These are phyloP conservation scores for Alsophila aescularia DNA, from an alignment of 2,888 invertebrate genomes.

Conservation along the genomic window DNA sequence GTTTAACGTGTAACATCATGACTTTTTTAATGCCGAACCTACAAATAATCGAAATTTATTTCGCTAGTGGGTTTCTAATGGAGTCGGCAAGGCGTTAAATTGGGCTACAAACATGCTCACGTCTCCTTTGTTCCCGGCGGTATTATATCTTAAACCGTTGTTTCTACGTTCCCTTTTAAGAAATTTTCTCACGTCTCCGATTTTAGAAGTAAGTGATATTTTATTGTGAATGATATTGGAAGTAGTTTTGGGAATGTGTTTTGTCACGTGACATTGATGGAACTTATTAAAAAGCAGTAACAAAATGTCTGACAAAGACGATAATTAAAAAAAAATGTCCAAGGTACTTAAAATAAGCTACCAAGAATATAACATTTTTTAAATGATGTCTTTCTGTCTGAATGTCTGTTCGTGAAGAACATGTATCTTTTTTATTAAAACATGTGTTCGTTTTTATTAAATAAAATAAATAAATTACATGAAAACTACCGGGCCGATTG, in stretches of 20 bases:
- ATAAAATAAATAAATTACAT: no score
- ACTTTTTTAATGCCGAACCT: no score
- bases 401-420: no score
- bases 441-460: no score
- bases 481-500: no score
- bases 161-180: constrained; percentile 45
- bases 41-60: constrained; percentile 44
- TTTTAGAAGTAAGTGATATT: constrained; percentile 32
- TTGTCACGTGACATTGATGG: neutral
- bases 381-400: no score
- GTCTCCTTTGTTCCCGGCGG: constrained; percentile 57
- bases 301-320: no score
- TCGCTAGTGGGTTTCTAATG: constrained; percentile 56
- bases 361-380: no score
- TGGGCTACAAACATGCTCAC: constrained; percentile 68
- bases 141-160: constrained; percentile 54
- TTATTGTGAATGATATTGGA: constrained; percentile 2
- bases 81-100: constrained; percentile 70
- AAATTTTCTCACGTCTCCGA: constrained; percentile 42
- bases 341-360: no score
- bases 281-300: neutral
- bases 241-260: neutral
- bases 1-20: no score
- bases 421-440: no score
- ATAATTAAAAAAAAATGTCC: no score